These are phyloP conservation scores for Toxostoma redivivum DNA, from an alignment of 2,113 vertebrate species.

Conservation along the genomic window DNA sequence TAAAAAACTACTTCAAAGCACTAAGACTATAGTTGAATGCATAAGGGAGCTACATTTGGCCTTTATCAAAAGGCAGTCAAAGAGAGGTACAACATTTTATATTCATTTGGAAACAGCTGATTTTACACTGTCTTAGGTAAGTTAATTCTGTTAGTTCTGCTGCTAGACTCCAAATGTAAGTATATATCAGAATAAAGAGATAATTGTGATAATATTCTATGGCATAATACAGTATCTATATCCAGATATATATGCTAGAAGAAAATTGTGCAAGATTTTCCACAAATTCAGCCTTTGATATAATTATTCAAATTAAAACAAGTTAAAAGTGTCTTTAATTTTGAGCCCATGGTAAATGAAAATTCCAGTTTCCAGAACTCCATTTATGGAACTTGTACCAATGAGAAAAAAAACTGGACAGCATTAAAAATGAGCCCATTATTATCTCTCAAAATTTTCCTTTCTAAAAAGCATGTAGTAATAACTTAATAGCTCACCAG, in stretches of 20 bases:
- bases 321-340: background rate
- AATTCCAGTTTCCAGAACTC: background rate
- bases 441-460: background rate
- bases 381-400: background rate
- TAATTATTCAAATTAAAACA: background rate
- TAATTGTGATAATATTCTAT: background rate
- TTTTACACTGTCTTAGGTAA: background rate
- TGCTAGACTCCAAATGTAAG: background rate
- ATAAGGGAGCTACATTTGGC: background rate
- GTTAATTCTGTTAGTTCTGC: background rate
- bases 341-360: background rate
- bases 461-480: background rate
- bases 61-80: background rate
- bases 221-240: background rate
- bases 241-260: background rate
- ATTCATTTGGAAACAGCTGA: background rate
- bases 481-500: background rate
- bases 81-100: background rate
- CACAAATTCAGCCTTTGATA: background rate
- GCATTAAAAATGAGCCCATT: background rate
- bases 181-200: background rate
- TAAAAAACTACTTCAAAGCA: background rate
- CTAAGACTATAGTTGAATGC: background rate
- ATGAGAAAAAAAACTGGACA: background rate
- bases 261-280: background rate